phyloP scores from a whole-genome alignment of 2,888 invertebrate species.

The Scaptomyza tumidula region DNA sequence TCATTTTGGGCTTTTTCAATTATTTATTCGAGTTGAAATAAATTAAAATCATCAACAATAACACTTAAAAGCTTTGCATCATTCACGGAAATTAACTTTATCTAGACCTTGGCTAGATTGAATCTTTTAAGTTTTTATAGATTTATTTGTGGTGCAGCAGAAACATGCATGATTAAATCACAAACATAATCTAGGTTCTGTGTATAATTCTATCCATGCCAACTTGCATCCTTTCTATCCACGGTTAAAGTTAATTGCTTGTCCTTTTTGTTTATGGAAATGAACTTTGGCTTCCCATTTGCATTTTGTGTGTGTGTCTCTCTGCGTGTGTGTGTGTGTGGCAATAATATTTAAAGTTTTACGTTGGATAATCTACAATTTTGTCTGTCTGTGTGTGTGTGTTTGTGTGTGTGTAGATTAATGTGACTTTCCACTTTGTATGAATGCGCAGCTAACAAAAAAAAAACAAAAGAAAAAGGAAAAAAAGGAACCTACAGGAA shows the following conservation, averaged over 20 bases:
- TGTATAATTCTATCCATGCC: neutral
- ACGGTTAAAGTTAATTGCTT: slow-evolving; percentile 39
- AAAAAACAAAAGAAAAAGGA: too few relatives aligned
- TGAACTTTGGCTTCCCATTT: slow-evolving; percentile 40
- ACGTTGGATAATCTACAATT: slow-evolving; percentile 19
- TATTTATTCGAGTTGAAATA: too few relatives aligned
- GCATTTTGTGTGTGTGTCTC: slow-evolving; percentile 29
- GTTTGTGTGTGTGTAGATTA: slow-evolving; percentile 20
- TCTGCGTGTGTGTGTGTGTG: slow-evolving; percentile 15
- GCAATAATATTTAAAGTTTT: slow-evolving; percentile 39
- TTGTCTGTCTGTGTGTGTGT: neutral
- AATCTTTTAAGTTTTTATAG: neutral
- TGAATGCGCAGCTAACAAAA: slow-evolving; percentile 9
- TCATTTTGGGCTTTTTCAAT: neutral
- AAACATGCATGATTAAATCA: slow-evolving; percentile 3
- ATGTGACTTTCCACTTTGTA: slow-evolving; percentile 40
- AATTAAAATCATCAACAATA: too few relatives aligned
- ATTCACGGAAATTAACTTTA: neutral
- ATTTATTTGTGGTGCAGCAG: neutral
- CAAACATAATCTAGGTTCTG: neutral
- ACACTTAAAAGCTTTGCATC: too few relatives aligned
- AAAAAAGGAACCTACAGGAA: neutral
- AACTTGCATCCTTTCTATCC: neutral
- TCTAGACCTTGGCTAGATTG: neutral
- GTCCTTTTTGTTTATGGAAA: slow-evolving; percentile 34